A percentile compares a stretch with the other conserved stretches of the same genome.
These are phyloP conservation scores for Drosophila arizonae DNA, from an alignment of 1,140 invertebrate genomes.

Conservation along the genomic window DNA sequence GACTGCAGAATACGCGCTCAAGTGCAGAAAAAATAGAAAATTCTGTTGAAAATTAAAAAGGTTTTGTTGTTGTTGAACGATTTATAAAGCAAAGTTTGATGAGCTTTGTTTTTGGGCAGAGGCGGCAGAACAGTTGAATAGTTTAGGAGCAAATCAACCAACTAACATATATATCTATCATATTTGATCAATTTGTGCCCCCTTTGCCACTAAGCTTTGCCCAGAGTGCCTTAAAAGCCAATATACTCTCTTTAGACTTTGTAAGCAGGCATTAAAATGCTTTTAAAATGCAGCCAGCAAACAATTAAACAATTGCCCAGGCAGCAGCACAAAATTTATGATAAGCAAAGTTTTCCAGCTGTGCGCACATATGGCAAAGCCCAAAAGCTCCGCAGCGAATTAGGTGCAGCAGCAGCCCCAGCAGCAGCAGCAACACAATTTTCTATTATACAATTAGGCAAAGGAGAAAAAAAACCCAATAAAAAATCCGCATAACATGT, in stretches of 20 bases:
- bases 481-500: slow-evolving; percentile 68
- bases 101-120: too few species aligned
- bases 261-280: slow-evolving; percentile 5
- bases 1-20: too few species aligned
- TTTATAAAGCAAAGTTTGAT: too few species aligned
- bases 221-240: too few species aligned
- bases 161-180: too few species aligned
- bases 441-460: slow-evolving; percentile 35
- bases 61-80: too few species aligned
- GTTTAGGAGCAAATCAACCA: too few species aligned
- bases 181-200: too few species aligned
- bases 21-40: slow-evolving; percentile 33
- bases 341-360: slow-evolving; percentile 53
- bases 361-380: slow-evolving; percentile 37
- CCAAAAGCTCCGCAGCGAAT: slow-evolving; percentile 23
- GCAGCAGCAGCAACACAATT: slow-evolving; percentile 21
- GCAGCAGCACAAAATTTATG: slow-evolving; percentile 63
- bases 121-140: too few species aligned
- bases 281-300: slow-evolving; percentile 46
- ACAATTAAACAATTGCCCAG: slow-evolving; percentile 78
- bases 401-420: slow-evolving; percentile 16
- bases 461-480: background rate
- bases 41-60: too few species aligned
- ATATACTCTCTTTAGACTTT: too few species aligned
- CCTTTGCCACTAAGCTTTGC: too few species aligned